Percentiles rank a stretch among this genome's conserved stretches.
These are phyloP conservation scores for Vireo griseus DNA, from an alignment of 2,797 vertebrate genomes.

Conservation along the genomic window DNA sequence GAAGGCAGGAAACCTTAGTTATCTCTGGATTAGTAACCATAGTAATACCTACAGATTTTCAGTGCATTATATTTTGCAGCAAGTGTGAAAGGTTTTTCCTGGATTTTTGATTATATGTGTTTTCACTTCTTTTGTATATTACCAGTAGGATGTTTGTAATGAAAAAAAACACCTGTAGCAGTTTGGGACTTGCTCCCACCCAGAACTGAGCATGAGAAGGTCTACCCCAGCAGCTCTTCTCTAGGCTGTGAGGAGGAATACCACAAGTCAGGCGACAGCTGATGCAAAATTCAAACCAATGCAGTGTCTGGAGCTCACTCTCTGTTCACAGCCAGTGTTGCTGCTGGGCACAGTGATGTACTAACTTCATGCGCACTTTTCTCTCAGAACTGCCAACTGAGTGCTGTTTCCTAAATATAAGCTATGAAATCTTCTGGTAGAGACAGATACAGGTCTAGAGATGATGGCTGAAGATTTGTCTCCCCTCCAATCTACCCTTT, in stretches of 20 bases:
- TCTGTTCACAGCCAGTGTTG: background rate
- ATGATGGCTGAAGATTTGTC: background rate
- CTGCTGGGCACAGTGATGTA: background rate
- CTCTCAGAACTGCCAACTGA: background rate
- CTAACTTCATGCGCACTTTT: background rate
- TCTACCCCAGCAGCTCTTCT: background rate
- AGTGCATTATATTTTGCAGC: background rate
- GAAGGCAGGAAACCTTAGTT: background rate
- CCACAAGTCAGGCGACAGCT: background rate
- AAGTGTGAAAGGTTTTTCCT: background rate
- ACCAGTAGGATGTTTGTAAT: background rate
- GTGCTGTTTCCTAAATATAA: background rate
- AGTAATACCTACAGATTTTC: slow-evolving; percentile 29
- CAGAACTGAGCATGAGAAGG: background rate
- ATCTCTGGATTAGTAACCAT: slow-evolving; percentile 14
- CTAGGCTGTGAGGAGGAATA: background rate
- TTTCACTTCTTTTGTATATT: background rate
- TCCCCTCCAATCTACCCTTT: background rate
- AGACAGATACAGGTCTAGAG: background rate
- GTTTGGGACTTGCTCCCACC: background rate
- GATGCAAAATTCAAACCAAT: background rate
- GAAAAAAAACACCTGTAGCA: background rate
- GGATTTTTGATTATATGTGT: background rate
- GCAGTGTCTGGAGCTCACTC: background rate
- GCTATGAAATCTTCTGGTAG: background rate